phyloP scores from a whole-genome alignment of 1,140 invertebrate genomes.

The Eueides isabella region DNA sequence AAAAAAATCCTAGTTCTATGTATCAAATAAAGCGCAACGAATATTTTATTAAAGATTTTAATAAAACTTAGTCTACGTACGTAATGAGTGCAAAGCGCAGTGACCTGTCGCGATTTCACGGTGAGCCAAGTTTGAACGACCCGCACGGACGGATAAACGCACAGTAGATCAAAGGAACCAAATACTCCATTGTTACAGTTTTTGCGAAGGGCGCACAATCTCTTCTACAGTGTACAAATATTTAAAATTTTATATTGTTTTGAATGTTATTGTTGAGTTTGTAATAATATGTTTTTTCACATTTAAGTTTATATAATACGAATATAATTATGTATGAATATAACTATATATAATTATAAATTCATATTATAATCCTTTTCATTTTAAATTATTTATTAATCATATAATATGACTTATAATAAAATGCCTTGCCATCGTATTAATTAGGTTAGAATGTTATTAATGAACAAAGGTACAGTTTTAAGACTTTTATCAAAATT shows the following conservation, averaged over 20 bases:
- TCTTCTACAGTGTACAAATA: neutral
- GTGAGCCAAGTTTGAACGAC: slow-evolving; percentile 32
- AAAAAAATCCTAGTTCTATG: neutral
- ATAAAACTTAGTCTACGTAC: slow-evolving; percentile 37
- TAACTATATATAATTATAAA: too few relatives aligned
- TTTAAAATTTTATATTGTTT: neutral
- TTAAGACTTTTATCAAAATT: too few relatives aligned
- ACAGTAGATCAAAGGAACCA: slow-evolving; percentile 32
- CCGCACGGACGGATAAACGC: slow-evolving; percentile 34
- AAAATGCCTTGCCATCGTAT: too few relatives aligned
- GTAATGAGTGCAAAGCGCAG: slow-evolving; percentile 56
- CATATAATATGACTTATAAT: too few relatives aligned
- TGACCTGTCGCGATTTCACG: slow-evolving; percentile 63
- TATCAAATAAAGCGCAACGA: neutral
- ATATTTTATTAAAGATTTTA: slow-evolving; percentile 23
- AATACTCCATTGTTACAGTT: slow-evolving; percentile 35
- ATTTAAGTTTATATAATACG: too few relatives aligned
- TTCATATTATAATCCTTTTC: too few relatives aligned
- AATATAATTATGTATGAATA: too few relatives aligned
- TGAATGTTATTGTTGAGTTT: neutral
- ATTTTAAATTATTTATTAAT: too few relatives aligned
- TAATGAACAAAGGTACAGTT: too few relatives aligned
- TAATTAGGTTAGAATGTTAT: too few relatives aligned
- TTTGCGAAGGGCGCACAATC: slow-evolving; percentile 13
- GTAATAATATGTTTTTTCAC: neutral